Percentiles rank a stretch among this genome's conserved stretches.
phyloP scores from a whole-genome alignment of 2,797 vertebrate species.

The Oryzias sinensis region DNA sequence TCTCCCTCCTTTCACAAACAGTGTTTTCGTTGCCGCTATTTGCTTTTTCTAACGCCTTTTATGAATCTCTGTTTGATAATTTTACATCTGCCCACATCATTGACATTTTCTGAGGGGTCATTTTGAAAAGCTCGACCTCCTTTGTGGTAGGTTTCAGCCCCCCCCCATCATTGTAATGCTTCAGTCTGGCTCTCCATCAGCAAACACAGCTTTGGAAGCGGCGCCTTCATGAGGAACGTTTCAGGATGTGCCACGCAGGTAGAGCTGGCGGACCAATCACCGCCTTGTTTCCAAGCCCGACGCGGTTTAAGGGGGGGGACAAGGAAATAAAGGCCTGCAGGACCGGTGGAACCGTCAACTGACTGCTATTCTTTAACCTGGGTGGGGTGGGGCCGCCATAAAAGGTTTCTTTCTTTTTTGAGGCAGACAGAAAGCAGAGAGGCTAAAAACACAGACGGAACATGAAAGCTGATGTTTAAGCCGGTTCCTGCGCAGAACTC shows the following conservation, averaged over 20 bases:
- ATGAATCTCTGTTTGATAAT: constrained; percentile 40
- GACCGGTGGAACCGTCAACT: constrained; percentile 80
- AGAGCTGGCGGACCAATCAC: constrained; percentile 68
- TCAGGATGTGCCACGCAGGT: constrained; percentile 79
- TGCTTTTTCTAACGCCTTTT: constrained; percentile 50
- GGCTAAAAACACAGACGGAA: not conserved
- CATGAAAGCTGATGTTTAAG: constrained; percentile 20
- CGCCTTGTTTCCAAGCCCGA: constrained; percentile 65
- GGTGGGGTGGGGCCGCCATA: constrained; percentile 68
- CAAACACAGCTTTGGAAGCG: constrained; percentile 9
- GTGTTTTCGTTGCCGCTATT: constrained; percentile 52
- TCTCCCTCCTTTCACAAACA: constrained; percentile 81
- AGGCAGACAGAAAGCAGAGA: constrained; percentile 34
- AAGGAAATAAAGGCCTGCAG: constrained; percentile 70
- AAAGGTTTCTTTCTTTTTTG: constrained; percentile 22
- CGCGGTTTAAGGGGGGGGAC: constrained; percentile 69
- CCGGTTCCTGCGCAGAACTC: constrained; percentile 5
- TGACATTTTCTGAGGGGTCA: not conserved
- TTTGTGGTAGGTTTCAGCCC: not conserved
- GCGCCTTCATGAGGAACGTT: constrained; percentile 71
- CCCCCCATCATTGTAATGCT: no score
- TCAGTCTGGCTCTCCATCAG: not conserved
- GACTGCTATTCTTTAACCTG: constrained; percentile 77
- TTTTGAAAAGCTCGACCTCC: not conserved
- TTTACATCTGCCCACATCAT: constrained; percentile 10